Base-by-base conservation (phyloP, 1,140 invertebrate species). In the Halesus radiatus region DNA sequence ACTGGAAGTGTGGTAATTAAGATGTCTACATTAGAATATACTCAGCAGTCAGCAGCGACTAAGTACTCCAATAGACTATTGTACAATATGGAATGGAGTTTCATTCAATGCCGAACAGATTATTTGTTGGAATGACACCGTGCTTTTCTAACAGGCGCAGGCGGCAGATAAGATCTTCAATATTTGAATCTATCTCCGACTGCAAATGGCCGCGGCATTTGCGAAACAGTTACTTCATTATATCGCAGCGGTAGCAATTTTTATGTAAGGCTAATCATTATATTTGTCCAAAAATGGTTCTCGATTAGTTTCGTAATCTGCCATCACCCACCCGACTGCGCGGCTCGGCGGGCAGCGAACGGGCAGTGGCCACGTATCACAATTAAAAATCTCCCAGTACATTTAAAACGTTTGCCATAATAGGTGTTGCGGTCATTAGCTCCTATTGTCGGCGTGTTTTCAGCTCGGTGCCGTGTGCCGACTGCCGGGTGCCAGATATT, bases 361-460 rank as follows among this genome's bases (percentile, higher is more conserved):
- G 45, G 20, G n/a, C 29, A n/a, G 68, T 20, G 45, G 45, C 7
- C 52, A 16, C 70, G 20, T 73, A 79, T 79, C 78, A 15, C 18
- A 58, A 60, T 73, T 73, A 60, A 73, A 66, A 73, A 79, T 79
- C 78, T 79, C 77, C 18, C 37, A 13, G 66, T 62, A 18, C 76
- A 20, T 32, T 29, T 79, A 50, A 72, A 73, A 66, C 54, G 54
- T 62, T 73, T 58, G 20, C 78, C 78, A 62, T 79, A 79, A 60
- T 72, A 62, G 78, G 66, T 73, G 78, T 79, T 78, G 76, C 78
- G 78, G 78, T 79, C 78, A 79, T 79, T 79, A 79, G 78, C 78
- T 73, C 15, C 66, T 64, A 79, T 79, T 79, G 78, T 79, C 66
- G 68, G 66, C 20, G 54, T 29, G 32, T 45, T 16, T 76, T 22